A percentile compares a stretch with the other conserved stretches of the same genome.
These are phyloP conservation scores for Sisyra nigra DNA, from an alignment of 2,888 invertebrate genomes.

Conservation along the genomic window DNA sequence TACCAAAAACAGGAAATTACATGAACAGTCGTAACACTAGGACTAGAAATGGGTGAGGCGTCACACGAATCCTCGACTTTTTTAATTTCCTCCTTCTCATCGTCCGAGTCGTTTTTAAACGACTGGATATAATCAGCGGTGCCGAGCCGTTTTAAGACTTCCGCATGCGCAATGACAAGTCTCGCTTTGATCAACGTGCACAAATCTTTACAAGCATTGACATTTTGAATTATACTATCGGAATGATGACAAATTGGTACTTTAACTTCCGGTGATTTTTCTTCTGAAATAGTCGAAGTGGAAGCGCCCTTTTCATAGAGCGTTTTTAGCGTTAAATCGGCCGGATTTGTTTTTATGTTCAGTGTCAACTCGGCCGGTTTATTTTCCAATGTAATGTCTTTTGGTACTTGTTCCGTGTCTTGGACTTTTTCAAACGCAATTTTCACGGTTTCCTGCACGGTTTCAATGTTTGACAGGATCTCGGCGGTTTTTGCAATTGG, in stretches of 20 bases:
- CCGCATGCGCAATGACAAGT: constrained; percentile 61
- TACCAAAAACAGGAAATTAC: constrained; percentile 15
- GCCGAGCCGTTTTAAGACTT: constrained; percentile 50
- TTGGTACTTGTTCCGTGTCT: not conserved
- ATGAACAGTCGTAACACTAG: constrained; percentile 25
- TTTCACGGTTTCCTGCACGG: constrained; percentile 5
- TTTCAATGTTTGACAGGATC: constrained; percentile 7
- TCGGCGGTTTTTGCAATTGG: constrained; percentile 7
- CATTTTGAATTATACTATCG: constrained; percentile 11
- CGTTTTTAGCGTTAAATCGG: not conserved
- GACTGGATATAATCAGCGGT: constrained; percentile 5
- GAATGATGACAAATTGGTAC: not conserved
- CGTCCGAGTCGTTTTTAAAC: constrained; percentile 11
- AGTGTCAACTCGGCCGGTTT: constrained; percentile 1
- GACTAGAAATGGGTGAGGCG: constrained; percentile 8
- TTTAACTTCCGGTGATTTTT: not conserved
- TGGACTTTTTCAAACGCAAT: constrained; percentile 2
- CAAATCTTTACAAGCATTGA: constrained; percentile 55
- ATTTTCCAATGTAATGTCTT: not conserved
- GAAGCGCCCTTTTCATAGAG: not conserved
- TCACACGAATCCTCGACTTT: constrained; percentile 14
- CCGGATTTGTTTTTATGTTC: not conserved
- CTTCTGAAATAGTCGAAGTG: not conserved
- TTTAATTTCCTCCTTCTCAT: constrained; percentile 11
- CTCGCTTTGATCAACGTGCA: constrained; percentile 66